These are phyloP conservation scores for Antigone vipio DNA, from an alignment of 2,113 vertebrate genomes.

Conservation along the genomic window DNA sequence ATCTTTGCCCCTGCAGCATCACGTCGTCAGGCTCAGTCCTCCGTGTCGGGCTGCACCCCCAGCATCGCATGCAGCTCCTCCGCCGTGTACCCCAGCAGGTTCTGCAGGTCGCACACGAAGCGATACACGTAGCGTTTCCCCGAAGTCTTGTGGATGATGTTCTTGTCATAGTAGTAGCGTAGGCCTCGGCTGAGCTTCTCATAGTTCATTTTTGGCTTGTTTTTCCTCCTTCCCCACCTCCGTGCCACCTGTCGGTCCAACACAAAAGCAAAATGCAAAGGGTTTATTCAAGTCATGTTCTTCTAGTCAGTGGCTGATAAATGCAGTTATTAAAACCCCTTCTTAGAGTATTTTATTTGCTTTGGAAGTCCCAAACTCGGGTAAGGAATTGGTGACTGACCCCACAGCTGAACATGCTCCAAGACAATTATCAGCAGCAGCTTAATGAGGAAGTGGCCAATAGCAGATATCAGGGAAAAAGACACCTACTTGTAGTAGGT, in stretches of 20 bases:
- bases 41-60: constrained; percentile 85
- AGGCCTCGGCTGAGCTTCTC: constrained; percentile 89
- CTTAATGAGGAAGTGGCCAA: not conserved
- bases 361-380: not conserved
- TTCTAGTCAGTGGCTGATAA: not conserved
- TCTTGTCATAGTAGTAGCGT: constrained; percentile 92
- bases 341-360: not conserved
- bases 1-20: not conserved
- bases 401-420: not conserved
- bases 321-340: not conserved
- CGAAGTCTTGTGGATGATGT: constrained; percentile 91
- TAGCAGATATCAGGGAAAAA: not conserved
- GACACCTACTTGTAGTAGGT: not conserved
- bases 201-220: constrained; percentile 95
- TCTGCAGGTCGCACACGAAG: constrained; percentile 89
- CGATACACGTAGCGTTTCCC: constrained; percentile 91
- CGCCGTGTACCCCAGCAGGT: constrained; percentile 82
- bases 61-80: constrained; percentile 88
- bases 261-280: not conserved
- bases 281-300: not conserved
- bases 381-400: not conserved
- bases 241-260: constrained; percentile 78
- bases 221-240: constrained; percentile 88
- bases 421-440: not conserved
- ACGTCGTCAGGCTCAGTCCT: constrained; percentile 74